phyloP scores from a whole-genome alignment of 2,888 invertebrate genomes.

The Aricia artaxerxes region DNA sequence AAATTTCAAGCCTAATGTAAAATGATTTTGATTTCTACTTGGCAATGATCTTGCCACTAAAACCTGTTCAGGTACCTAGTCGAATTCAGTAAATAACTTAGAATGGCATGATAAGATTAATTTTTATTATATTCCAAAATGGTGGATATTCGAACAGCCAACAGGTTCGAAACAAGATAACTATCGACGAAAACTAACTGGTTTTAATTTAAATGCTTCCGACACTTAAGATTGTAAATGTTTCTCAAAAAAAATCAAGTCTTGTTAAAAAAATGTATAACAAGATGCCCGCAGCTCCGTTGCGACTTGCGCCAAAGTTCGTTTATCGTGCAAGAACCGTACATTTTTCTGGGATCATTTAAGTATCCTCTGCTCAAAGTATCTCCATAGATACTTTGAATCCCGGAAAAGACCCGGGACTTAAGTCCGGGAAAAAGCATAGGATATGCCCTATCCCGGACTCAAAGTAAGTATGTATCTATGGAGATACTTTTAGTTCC shows the following conservation, averaged over 20 bases:
- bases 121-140: slow-evolving; percentile 18
- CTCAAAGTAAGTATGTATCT: too few species aligned
- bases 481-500: too few species aligned
- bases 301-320: too few species aligned
- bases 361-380: too few species aligned
- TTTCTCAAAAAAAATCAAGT: not conserved
- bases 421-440: too few species aligned
- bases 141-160: not conserved
- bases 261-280: not conserved
- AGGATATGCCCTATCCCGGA: too few species aligned
- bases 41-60: slow-evolving; percentile 2
- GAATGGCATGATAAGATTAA: not conserved
- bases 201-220: not conserved
- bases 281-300: too few species aligned
- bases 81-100: not conserved
- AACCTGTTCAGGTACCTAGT: slow-evolving; percentile 4
- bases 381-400: too few species aligned
- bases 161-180: slow-evolving; percentile 1
- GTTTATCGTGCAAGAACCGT: too few species aligned
- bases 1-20: not conserved
- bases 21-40: not conserved
- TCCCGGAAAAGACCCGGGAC: too few species aligned
- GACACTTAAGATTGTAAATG: not conserved
- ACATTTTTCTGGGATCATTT: too few species aligned
- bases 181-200: not conserved